Conservation (phyloP, 2,113 vertebrate species). For the Xerus inauris region DNA sequence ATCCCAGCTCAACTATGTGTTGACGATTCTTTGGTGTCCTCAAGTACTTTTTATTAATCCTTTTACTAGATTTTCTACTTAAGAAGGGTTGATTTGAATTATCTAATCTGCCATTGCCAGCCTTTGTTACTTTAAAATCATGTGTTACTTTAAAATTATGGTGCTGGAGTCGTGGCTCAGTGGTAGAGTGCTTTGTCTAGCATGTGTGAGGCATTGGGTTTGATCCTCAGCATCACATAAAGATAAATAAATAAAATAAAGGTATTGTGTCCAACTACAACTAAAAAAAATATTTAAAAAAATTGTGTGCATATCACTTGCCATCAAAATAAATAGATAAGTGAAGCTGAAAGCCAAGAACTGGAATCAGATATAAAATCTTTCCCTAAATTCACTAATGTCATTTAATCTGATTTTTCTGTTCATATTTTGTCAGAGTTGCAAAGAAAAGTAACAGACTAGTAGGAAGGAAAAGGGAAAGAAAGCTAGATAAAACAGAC, state of each 20-base stretch:
- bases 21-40: not conserved
- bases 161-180: too few relatives aligned
- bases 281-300: too few relatives aligned
- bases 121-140: not conserved
- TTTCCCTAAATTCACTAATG: not conserved
- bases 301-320: not conserved
- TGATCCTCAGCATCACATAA: too few relatives aligned
- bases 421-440: not conserved
- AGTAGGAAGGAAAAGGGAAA: not conserved
- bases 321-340: not conserved
- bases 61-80: conserved; percentile 1
- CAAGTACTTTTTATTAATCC: not conserved
- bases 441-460: not conserved
- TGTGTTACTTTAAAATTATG: conserved; percentile 12
- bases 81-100: not conserved
- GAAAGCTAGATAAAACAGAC: not conserved
- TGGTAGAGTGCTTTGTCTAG: too few relatives aligned
- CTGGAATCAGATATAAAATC: not conserved
- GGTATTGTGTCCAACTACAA: too few relatives aligned
- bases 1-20: not conserved
- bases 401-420: not conserved
- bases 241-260: too few relatives aligned
- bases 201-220: too few relatives aligned
- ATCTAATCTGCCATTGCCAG: not conserved
- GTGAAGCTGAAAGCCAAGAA: not conserved